Conservation (phyloP, 2,113 vertebrate genomes). For the Syrmaticus mikado region DNA sequence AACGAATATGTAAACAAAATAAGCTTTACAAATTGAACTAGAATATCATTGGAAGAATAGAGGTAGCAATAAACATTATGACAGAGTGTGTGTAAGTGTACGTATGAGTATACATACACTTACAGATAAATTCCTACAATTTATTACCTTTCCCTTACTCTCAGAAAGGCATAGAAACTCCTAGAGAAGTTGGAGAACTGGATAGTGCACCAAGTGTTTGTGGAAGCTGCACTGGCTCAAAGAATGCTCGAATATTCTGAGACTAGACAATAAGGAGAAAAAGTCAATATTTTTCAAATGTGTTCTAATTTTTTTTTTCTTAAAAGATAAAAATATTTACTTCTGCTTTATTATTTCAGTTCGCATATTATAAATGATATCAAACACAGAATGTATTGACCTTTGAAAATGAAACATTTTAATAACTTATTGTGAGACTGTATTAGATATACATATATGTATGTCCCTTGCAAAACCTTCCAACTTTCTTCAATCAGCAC, state of each 20-base stretch:
- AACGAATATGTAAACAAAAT: neutral
- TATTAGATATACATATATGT: neutral
- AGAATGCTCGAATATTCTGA: neutral
- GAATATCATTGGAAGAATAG: neutral
- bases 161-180: neutral
- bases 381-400: neutral
- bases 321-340: neutral
- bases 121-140: neutral
- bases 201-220: neutral
- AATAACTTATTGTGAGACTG: neutral
- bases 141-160: neutral
- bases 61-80: neutral
- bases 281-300: neutral
- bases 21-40: neutral
- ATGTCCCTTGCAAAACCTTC: neutral
- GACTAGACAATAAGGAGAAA: neutral
- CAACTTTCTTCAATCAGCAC: neutral
- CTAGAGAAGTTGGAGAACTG: neutral
- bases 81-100: neutral
- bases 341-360: neutral
- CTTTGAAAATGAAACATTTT: conserved; percentile 44
- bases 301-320: neutral
- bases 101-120: neutral
- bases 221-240: neutral
- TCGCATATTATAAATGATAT: neutral